Evolutionary conservation across 2,113 vertebrate species (phyloP).

Genomic region (Trematocara zebra): DNA sequence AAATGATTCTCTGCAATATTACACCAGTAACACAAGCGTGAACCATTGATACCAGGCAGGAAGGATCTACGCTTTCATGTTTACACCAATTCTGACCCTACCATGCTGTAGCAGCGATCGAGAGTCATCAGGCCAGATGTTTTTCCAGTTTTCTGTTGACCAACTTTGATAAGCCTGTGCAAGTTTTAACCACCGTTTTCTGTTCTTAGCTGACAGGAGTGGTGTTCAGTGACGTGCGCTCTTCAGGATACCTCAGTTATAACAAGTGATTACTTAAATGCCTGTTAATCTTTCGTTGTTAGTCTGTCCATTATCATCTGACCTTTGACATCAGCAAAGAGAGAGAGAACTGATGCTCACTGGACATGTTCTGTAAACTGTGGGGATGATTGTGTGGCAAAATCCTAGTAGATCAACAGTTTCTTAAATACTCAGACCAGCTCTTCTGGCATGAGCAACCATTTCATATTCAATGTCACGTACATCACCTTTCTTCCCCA

Average conservation of each 20-base stretch:
- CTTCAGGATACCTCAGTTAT: not conserved
- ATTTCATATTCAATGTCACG: not conserved
- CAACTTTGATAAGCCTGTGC: not conserved
- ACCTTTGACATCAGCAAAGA: not conserved
- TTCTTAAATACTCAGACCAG: not conserved
- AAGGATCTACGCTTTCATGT: not conserved
- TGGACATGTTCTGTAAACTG: not conserved
- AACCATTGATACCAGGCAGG: not conserved
- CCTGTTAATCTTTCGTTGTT: not conserved
- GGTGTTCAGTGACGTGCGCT: not conserved
- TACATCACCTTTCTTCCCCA: not conserved
- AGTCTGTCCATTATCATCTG: not conserved
- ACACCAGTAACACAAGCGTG: not conserved
- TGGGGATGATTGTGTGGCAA: not conserved
- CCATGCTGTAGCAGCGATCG: not conserved
- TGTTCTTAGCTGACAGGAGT: not conserved
- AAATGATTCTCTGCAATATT: not conserved
- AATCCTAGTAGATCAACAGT: not conserved
- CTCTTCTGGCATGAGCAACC: not conserved
- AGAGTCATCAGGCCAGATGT: not conserved
- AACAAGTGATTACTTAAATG: not conserved
- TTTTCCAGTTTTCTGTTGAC: not conserved
- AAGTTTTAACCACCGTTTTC: not conserved
- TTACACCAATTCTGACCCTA: not conserved
- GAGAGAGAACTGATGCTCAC: not conserved